Conservation (phyloP, 1,140 invertebrate species). For the Leptinotarsa undecemlineata region DNA sequence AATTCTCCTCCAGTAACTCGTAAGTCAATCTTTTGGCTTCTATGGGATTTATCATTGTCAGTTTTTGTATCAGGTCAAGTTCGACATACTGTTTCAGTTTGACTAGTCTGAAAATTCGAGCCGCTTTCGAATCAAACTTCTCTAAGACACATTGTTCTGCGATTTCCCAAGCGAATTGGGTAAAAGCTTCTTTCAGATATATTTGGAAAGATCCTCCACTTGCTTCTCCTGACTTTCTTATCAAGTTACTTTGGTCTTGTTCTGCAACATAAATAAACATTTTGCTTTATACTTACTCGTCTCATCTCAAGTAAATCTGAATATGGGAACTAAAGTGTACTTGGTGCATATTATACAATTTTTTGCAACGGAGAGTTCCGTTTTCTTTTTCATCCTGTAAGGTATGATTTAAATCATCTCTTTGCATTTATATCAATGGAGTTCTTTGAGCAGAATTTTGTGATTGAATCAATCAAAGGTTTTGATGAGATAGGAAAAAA, state of each 20-base stretch:
- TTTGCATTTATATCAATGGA: no score
- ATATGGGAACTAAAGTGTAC: no score
- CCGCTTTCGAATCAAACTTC: conserved; percentile 82
- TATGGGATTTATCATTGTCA: conserved; percentile 87
- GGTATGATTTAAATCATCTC: no score
- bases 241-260: conserved; percentile 73
- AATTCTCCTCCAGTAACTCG: conserved; percentile 79
- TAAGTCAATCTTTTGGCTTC: conserved; percentile 85
- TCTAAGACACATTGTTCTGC: conserved; percentile 79
- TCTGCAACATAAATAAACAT: conserved; percentile 56
- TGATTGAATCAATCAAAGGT: no score
- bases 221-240: conserved; percentile 74
- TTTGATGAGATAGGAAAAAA: no score
- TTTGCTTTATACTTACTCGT: no score
- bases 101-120: conserved; percentile 84
- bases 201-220: conserved; percentile 78
- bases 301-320: no score
- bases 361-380: no score
- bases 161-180: conserved; percentile 68
- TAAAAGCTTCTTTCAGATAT: conserved; percentile 66
- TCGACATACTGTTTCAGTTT: conserved; percentile 78
- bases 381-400: no score
- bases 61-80: conserved; percentile 84
- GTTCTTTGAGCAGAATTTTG: no score
- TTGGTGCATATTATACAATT: no score